Evolutionary conservation across 2,113 vertebrate genomes (phyloP).

Genomic region (Spilogale gracilis): DNA sequence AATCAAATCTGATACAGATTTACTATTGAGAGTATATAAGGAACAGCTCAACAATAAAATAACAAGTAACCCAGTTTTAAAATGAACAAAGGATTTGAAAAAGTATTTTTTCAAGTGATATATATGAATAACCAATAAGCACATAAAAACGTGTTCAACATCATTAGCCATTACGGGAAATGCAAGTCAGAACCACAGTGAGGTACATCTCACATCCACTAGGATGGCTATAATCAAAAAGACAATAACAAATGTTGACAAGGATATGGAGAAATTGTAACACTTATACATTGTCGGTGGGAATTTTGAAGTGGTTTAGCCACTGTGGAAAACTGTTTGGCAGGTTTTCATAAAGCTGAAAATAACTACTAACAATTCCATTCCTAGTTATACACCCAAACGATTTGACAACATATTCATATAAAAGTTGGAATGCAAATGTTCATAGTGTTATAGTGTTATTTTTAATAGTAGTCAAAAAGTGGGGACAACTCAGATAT

Average conservation of each 20-base stretch:
- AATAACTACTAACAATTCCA: background rate
- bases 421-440: background rate
- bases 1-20: background rate
- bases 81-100: background rate
- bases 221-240: background rate
- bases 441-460: background rate
- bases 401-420: background rate
- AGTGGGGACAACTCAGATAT: background rate
- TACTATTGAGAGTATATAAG: background rate
- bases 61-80: background rate
- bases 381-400: background rate
- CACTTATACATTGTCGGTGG: background rate
- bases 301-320: background rate
- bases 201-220: background rate
- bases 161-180: background rate
- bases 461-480: background rate
- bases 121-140: background rate
- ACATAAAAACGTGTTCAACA: background rate
- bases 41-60: background rate
- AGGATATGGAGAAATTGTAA: background rate
- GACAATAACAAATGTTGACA: background rate
- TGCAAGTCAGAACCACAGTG: background rate
- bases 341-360: background rate
- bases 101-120: background rate
- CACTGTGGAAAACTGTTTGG: background rate